phyloP scores from a whole-genome alignment of 2,113 vertebrate genomes.

The Muntiacus muntjak region DNA sequence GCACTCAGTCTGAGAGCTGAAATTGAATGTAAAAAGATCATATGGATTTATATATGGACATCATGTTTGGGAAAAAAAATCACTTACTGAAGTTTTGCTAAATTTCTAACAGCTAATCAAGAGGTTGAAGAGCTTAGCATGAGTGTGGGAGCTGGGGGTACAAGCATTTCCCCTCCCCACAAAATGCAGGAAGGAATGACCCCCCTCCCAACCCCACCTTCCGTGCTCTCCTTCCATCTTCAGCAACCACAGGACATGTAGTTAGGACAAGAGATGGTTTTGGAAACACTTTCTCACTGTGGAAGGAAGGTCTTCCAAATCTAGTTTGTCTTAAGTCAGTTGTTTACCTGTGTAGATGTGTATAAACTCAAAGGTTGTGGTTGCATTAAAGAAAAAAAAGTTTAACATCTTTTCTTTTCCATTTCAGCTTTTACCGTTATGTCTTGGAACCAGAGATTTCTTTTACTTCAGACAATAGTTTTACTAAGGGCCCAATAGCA shows the following conservation, averaged over 20 bases:
- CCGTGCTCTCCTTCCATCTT: not conserved
- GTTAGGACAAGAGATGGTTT: not conserved
- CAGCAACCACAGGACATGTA: not conserved
- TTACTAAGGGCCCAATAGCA: slow-evolving; percentile 91
- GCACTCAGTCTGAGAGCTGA: not conserved
- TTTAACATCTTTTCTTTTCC: slow-evolving; percentile 25
- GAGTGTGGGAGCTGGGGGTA: not conserved
- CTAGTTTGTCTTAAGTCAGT: not conserved
- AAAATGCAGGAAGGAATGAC: not conserved
- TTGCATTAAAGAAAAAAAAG: not conserved
- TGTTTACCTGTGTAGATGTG: not conserved
- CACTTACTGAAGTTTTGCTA: not conserved
- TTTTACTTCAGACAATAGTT: slow-evolving; percentile 87
- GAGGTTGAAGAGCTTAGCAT: not conserved
- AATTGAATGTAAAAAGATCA: not conserved
- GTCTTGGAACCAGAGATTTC: slow-evolving; percentile 93
- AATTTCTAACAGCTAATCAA: not conserved
- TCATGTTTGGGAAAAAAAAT: not conserved
- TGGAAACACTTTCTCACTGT: not conserved
- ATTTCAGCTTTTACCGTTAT: slow-evolving; percentile 93
- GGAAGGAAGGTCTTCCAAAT: not conserved
- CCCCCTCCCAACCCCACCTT: too few species aligned
- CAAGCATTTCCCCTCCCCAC: not conserved
- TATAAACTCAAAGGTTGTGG: not conserved
- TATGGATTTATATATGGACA: not conserved